Percentiles rank a stretch among this genome's conserved stretches.
Evolutionary conservation across 1,140 invertebrate species (phyloP).

Genomic region (Holcopasites calliopsidis): DNA sequence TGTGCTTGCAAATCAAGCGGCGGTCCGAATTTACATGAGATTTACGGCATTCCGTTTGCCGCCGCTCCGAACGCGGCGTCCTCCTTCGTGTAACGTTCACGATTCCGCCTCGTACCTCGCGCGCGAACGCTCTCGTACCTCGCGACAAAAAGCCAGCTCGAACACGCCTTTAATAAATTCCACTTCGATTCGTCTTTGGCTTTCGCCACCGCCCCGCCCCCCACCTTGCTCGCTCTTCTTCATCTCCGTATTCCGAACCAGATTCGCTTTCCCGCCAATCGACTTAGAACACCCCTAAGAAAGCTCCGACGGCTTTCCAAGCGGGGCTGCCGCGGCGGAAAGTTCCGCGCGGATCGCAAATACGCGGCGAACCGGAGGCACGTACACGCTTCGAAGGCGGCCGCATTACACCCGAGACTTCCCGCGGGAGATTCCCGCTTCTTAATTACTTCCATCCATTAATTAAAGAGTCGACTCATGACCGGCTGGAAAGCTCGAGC

Average conservation of each 20-base stretch:
- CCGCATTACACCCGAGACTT: slow-evolving; percentile 2
- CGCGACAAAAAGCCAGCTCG: slow-evolving; percentile 15
- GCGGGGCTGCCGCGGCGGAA: not conserved
- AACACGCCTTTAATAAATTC: slow-evolving; percentile 11
- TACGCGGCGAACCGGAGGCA: not conserved
- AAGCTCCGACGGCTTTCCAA: too few relatives aligned
- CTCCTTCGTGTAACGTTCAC: slow-evolving; percentile 43
- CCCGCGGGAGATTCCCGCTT: slow-evolving; percentile 34
- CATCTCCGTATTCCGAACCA: not conserved
- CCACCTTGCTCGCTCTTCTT: not conserved
- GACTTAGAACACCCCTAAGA: slow-evolving; percentile 14
- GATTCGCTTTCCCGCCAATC: slow-evolving; percentile 10
- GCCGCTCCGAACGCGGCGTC: slow-evolving; percentile 36
- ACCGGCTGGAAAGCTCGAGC: not conserved
- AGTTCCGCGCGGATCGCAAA: slow-evolving; percentile 2
- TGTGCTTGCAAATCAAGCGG: slow-evolving; percentile 78
- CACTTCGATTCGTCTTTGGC: not conserved
- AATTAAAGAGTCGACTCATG: slow-evolving; percentile 30
- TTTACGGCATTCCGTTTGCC: slow-evolving; percentile 77
- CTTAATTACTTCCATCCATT: slow-evolving; percentile 47
- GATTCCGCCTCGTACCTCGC: slow-evolving; percentile 10
- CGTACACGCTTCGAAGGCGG: slow-evolving; percentile 13
- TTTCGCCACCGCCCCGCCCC: not conserved
- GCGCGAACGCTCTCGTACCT: not conserved
- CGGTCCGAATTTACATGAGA: slow-evolving; percentile 76